Evolutionary conservation across 64 coral and sea anemone species (phyloP), one percentile per base, ranked within the genome.

Genomic region (Orbicella faveolata): DNA sequence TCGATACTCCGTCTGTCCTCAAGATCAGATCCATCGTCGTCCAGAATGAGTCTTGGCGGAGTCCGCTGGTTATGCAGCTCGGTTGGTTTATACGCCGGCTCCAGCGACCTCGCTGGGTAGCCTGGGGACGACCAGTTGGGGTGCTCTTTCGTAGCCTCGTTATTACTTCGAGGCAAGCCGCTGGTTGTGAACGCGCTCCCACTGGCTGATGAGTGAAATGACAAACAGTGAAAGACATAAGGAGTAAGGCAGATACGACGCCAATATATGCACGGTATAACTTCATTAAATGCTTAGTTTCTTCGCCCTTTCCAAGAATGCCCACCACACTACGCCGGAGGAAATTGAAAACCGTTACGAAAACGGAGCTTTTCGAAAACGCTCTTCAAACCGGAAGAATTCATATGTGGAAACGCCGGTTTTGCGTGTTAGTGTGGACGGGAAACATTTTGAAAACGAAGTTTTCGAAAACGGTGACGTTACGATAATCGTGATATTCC

Each of bases 41-140:
- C 95, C 30, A 96, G 78, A 73, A 96, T 96, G 55, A 96, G 92
- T 90, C 83, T 88, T 21, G 91, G 91, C 9, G 95, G 88, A 84
- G 92, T 83, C 23, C 81, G 68, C 89, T 94, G 88, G 73, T 85
- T 85, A 26, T 76, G 82, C 79, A 96, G 70, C 33, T 90, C 76
- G 11, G 95, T 74, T 21, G 88, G 88, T 73, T 81, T 54, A 57
- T 96, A 96, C 26, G 95, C 95, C 1, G 95, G 92, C 7, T 69
- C 78, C 1, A 96, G 78, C 62, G 90, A 91, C 52, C 77, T 94
- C 17, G 88, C 88, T 25, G 90, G 48, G 36, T 88, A 91, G 20
- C 55, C 77, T 44, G 93, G 83, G 66, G 89, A 69, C 25, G 88
- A 83, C 91, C 94, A 93, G 21, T 96, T 82, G 10, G 89, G 84